These are phyloP conservation scores for Delphinus delphis DNA, from an alignment of 2,113 vertebrate genomes.

Conservation along the genomic window DNA sequence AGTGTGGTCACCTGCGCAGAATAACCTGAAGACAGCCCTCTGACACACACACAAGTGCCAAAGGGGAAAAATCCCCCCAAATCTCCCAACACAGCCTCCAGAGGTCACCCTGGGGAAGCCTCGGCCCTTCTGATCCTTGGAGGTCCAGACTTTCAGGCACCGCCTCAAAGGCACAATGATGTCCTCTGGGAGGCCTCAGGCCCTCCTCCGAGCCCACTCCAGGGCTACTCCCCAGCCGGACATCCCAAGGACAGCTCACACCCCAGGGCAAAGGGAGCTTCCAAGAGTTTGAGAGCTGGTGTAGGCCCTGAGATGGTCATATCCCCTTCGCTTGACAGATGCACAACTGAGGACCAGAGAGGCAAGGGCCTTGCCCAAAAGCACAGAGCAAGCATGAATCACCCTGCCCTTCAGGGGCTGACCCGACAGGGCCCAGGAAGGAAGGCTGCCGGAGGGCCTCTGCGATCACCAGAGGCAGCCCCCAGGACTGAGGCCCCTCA, in stretches of 20 bases:
- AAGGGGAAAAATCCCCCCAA: neutral
- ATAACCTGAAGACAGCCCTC: neutral
- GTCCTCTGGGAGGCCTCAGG: neutral
- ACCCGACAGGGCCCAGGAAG: rapidly evolving
- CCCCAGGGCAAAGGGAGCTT: neutral
- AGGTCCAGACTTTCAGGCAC: neutral
- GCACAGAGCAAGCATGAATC: neutral
- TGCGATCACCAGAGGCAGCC: neutral
- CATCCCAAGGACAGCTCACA: neutral
- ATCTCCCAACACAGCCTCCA: neutral
- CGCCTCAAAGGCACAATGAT: neutral
- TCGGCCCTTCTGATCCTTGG: neutral
- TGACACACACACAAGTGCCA: neutral
- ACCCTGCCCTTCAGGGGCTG: too few species aligned
- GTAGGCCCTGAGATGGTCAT: neutral
- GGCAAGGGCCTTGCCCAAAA: neutral
- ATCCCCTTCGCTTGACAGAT: neutral
- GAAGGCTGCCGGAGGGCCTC: rapidly evolving
- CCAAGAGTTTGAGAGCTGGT: neutral
- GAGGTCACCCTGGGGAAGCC: neutral
- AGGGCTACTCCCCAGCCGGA: too few species aligned
- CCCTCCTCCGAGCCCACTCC: neutral
- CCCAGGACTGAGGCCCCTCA: neutral
- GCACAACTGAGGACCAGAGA: neutral
- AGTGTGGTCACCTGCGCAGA: neutral